Conservation (phyloP, 2,888 invertebrate species). For the Tiliacea citrago region DNA sequence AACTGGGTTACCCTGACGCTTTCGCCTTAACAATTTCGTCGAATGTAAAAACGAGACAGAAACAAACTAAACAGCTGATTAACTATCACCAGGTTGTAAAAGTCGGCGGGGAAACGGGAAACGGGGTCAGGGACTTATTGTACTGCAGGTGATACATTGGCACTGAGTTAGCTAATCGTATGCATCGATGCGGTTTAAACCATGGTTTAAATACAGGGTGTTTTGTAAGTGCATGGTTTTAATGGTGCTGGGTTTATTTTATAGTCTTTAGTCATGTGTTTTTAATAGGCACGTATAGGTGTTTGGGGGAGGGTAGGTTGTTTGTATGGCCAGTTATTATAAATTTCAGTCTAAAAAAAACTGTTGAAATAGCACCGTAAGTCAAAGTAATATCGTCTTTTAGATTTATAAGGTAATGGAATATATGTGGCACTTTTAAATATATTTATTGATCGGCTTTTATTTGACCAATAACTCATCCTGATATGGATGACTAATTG, state of each 20-base stretch:
- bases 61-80: constrained; percentile 34
- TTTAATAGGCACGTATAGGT: constrained; percentile 19
- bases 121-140: constrained; percentile 49
- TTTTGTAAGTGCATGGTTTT: constrained; percentile 32
- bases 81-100: constrained; percentile 39
- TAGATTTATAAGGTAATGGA: neutral
- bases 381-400: neutral
- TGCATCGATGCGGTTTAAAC: constrained; percentile 50
- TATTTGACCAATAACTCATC: too few relatives aligned
- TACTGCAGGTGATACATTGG: constrained; percentile 48
- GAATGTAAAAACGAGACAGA: neutral
- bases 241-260: constrained; percentile 13
- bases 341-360: neutral
- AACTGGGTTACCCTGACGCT: too few relatives aligned
- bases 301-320: neutral
- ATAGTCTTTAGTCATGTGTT: constrained; percentile 14
- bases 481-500: neutral
- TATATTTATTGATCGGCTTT: neutral
- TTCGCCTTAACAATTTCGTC: too few relatives aligned
- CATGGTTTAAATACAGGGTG: constrained; percentile 39
- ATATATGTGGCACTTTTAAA: neutral
- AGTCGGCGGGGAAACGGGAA: constrained; percentile 34
- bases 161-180: constrained; percentile 52
- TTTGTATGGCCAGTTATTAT: neutral
- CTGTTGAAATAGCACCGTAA: neutral